phyloP scores from a whole-genome alignment of 2,797 vertebrate species.

The Dendrocincla fuliginosa region DNA sequence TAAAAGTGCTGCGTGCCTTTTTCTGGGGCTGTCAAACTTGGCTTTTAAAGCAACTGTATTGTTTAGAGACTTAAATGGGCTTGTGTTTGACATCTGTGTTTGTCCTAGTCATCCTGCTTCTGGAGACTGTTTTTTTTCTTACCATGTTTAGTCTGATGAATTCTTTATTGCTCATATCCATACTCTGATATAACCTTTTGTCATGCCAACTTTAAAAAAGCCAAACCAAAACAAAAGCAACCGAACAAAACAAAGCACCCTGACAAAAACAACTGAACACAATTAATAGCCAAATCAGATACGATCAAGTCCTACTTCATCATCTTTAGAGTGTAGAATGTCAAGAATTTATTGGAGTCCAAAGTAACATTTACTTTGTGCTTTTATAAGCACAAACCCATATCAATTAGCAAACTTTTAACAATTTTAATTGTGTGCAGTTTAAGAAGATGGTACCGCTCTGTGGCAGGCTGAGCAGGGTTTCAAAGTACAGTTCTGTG shows the following conservation, averaged over 20 bases:
- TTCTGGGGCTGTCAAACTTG: neutral
- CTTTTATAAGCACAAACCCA: neutral
- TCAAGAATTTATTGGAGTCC: neutral
- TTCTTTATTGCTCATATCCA: neutral
- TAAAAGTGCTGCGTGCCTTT: neutral
- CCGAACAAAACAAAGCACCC: neutral
- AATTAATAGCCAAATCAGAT: neutral
- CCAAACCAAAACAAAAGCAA: neutral
- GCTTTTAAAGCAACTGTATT: neutral
- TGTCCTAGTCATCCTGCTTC: neutral
- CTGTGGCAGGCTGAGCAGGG: constrained; percentile 30
- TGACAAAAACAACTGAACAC: neutral
- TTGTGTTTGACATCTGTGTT: neutral
- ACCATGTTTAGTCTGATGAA: neutral
- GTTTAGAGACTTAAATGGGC: neutral
- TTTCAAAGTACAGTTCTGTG: constrained; percentile 59
- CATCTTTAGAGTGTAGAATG: neutral
- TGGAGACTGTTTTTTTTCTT: neutral
- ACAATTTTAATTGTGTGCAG: neutral
- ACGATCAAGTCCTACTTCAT: neutral
- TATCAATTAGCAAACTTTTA: constrained; percentile 54
- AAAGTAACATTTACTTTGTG: constrained; percentile 30
- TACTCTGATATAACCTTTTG: neutral
- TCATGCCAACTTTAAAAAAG: neutral
- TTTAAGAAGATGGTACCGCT: constrained; percentile 46